Evolutionary conservation across 2,113 vertebrate genomes (phyloP), one percentile per base, ranked within the genome.

Genomic region (Apistogramma diplotaenia): DNA sequence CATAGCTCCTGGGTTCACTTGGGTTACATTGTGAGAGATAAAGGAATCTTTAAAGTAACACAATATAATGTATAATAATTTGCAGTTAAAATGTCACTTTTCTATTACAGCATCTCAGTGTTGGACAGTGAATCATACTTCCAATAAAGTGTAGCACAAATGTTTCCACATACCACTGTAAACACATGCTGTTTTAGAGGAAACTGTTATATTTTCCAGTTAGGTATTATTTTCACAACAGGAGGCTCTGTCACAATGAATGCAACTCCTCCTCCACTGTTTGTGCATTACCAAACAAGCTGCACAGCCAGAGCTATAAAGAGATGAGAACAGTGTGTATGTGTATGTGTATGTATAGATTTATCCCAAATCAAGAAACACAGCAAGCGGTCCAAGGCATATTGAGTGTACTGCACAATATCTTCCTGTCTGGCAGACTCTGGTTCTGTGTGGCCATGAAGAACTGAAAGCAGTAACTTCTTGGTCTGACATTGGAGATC

Each of bases 281-380:
- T 19, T 35, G 23, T 75, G 55, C 49, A 57, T 10, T 33, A 58
- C 23, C 49, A 65, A 84, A 53, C 57, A 61, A 43, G 58, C n/a
- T 83, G 12, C 60, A 80, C 74, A 65, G 60, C 49, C 74, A 58
- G 59, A 76, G 65, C 65, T 75, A 80, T 88, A 78, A 77, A 55
- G 58, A 77, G 71, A 40, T 74, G 73, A 71, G 43, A 79, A 79
- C 65, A 62, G 5, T 25, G 23, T 77, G 37, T 51, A 18, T 79
- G n/a, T 59, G 1, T 76, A 21, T 43, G n/a, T 79, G 18, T 55
- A 33, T 54, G 49, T 82, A 79, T 81, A 67, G 71, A 87, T 81
- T 87, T 85, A 3, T 29, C 16, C 71, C 73, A 55, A 58, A 79
- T 82, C 65, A 3, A 49, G 59, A 18, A 65, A 84, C 62, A 61